Conservation (phyloP, 2,888 invertebrate genomes). For the Ischnura elegans region DNA sequence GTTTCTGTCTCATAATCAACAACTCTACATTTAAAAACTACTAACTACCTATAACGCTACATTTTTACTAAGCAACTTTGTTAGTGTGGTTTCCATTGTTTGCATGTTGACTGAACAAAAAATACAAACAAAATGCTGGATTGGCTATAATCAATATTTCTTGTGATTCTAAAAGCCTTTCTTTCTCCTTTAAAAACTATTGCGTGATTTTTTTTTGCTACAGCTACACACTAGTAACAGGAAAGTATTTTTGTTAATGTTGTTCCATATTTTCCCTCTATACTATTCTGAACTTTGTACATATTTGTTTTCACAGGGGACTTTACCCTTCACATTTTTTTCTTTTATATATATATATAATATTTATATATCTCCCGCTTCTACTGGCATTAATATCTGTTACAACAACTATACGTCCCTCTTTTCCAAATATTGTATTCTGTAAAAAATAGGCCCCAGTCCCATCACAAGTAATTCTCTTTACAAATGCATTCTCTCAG, state of each 20-base stretch:
- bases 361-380: conserved; percentile 66
- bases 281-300: conserved; percentile 64
- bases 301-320: conserved; percentile 66
- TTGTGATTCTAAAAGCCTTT: conserved; percentile 56
- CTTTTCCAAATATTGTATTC: conserved; percentile 65
- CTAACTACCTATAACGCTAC: conserved; percentile 63
- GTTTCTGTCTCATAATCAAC: conserved; percentile 61
- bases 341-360: conserved; percentile 65
- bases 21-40: conserved; percentile 66
- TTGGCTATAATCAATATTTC: conserved; percentile 58
- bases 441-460: conserved; percentile 66
- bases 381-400: conserved; percentile 66
- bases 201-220: conserved; percentile 56
- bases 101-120: conserved; percentile 65
- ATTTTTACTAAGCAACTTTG: conserved; percentile 66
- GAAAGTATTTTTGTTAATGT: conserved; percentile 63
- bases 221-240: conserved; percentile 57
- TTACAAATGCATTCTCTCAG: conserved; percentile 62
- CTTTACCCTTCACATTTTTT: conserved; percentile 65
- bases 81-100: conserved; percentile 64
- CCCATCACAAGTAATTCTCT: conserved; percentile 67
- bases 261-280: conserved; percentile 65
- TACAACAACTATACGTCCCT: conserved; percentile 66
- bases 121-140: conserved; percentile 63
- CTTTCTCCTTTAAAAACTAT: conserved; percentile 60